Conservation (phyloP, 2,888 invertebrate genomes). For the Eupeodes luniger region DNA sequence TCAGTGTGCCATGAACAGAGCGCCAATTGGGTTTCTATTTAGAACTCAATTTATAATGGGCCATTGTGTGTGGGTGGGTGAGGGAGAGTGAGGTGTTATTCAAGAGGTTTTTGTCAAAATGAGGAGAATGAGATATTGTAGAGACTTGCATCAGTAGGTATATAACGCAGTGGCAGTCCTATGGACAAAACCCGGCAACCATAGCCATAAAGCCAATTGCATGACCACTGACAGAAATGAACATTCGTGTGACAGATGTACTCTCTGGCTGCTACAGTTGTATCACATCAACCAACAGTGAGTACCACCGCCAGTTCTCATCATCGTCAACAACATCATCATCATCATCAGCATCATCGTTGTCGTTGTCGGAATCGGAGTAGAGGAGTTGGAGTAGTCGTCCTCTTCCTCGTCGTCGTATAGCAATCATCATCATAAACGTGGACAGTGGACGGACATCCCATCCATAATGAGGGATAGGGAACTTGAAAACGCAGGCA, state of each 20-base stretch:
- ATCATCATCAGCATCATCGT: slow-evolving; percentile 31
- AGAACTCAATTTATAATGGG: slow-evolving; percentile 51
- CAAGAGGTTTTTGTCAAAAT: slow-evolving; percentile 1
- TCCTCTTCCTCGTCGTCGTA: slow-evolving; percentile 34
- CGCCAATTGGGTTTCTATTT: slow-evolving; percentile 73
- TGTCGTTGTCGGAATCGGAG: slow-evolving; percentile 29
- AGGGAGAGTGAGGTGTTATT: slow-evolving; percentile 19
- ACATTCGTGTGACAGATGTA: slow-evolving; percentile 76
- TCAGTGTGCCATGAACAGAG: slow-evolving; percentile 54
- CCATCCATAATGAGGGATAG: slow-evolving; percentile 9
- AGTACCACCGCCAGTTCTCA: slow-evolving; percentile 62
- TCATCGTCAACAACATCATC: slow-evolving; percentile 49
- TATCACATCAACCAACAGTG: slow-evolving; percentile 69
- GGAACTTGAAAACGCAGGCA: slow-evolving; percentile 36
- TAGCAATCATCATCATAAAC: slow-evolving; percentile 53
- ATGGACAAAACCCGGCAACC: slow-evolving; percentile 54
- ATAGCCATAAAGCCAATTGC: slow-evolving; percentile 73
- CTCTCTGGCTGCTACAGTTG: slow-evolving; percentile 66
- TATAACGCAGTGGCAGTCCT: slow-evolving; percentile 27
- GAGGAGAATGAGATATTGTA: slow-evolving; percentile 12
- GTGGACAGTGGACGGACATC: slow-evolving; percentile 5
- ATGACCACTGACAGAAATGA: slow-evolving; percentile 75
- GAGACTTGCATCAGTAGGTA: not conserved
- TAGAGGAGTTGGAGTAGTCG: slow-evolving; percentile 11
- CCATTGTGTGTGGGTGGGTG: slow-evolving; percentile 27